Conservation (phyloP, 2,113 vertebrate species). For the Paracanthobrama guichenoti region DNA sequence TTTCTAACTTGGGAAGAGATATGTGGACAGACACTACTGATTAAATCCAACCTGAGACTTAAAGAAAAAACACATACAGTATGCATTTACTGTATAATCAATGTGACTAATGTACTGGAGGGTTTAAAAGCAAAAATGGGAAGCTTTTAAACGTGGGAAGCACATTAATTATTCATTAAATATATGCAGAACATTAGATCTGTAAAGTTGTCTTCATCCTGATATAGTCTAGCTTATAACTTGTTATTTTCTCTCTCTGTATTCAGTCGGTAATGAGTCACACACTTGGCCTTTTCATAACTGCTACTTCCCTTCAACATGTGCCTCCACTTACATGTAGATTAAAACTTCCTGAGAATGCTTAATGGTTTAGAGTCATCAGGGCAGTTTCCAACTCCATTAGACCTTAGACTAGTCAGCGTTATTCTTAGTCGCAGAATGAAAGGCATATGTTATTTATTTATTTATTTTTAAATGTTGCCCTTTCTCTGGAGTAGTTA, state of each 20-base stretch:
- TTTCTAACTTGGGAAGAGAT: no score
- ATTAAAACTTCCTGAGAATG: conserved; percentile 11
- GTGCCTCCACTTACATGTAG: not conserved
- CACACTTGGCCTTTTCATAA: not conserved
- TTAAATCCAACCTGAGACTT: not conserved
- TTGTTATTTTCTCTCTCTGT: not conserved
- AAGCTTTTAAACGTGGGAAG: not conserved
- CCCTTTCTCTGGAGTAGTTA: not conserved
- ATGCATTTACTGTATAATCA: not conserved
- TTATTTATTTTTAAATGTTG: no score
- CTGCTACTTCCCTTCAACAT: not conserved
- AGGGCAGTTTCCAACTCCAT: not conserved
- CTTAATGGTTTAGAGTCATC: not conserved
- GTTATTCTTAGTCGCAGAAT: not conserved
- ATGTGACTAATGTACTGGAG: not conserved
- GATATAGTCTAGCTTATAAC: not conserved
- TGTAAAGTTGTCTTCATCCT: not conserved
- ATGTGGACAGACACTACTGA: not conserved
- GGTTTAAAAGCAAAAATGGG: not conserved
- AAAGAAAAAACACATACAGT: not conserved
- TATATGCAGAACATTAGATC: not conserved
- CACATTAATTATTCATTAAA: not conserved
- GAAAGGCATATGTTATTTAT: not conserved
- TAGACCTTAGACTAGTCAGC: not conserved
- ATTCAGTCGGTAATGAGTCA: not conserved